Evolutionary conservation across 2,113 vertebrate genomes (phyloP), one percentile per base, ranked within the genome.

Genomic region (Bos taurus): DNA sequence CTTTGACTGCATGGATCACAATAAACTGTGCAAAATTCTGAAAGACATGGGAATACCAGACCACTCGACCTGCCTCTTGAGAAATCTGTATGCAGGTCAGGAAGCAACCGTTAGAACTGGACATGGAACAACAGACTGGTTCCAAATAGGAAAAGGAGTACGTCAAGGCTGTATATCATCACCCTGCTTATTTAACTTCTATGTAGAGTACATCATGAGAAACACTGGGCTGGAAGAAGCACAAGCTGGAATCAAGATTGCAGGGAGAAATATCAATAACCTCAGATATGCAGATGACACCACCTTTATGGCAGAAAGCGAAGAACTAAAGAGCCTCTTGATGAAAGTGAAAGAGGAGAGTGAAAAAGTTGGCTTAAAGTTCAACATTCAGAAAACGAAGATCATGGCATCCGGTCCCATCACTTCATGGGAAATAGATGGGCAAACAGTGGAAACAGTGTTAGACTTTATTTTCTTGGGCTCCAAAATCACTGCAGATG

Each of bases 221-320:
- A 36, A 36, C 0, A 1, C 8, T 4, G 2, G 64, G 0, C 4
- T 36, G 17, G 16, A 67, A 21, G 64, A 67, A n/a, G 1, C 8
- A 36, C 64, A 36, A 19, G 16, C 33, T 67, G 64, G 8, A 36
- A 36, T 67, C 33, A 36, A 67, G 64, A 67, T 67, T 67, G 33
- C 33, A 0, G 0, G 33, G 17, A 36, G 64, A 36, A 67, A 36
- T 36, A 36, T 36, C 64, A 67, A 19, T 67, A n/a, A n/a, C 33
- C 64, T 67, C 64, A 67, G 16, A 19, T 67, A 67, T 5, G 8
- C 16, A n/a, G 33, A 67, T 67, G 33, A n/a, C 2, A 67, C 33
- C 16, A 67, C 16, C 30, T 16, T n/a, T n/a, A n/a, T 9, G 16
- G 62, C 62, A 64, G 62, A 64, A n/a, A 64, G 15, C 0, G 7